Conservation (phyloP, 2,797 vertebrate genomes). For the Florisuga fusca region DNA sequence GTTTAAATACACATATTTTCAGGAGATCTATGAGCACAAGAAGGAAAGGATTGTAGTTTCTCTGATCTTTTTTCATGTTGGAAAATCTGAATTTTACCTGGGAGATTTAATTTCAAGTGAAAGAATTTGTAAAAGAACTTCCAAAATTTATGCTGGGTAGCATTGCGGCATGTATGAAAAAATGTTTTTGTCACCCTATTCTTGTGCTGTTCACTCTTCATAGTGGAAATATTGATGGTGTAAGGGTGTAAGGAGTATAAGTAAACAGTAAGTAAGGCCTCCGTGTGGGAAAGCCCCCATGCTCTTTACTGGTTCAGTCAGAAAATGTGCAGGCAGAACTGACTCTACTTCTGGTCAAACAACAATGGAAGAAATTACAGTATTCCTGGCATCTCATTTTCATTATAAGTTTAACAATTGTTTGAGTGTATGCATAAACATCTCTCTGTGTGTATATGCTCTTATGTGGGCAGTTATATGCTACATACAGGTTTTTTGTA, state of each 20-base stretch:
- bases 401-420: conserved; percentile 29
- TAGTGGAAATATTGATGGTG: conserved; percentile 62
- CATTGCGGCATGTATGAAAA: not conserved
- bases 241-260: conserved; percentile 40
- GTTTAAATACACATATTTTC: conserved; percentile 57
- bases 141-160: not conserved
- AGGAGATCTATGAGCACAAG: conserved; percentile 15
- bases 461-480: not conserved
- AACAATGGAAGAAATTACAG: not conserved
- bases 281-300: conserved; percentile 61
- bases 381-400: conserved; percentile 10
- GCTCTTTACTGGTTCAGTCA: conserved; percentile 1
- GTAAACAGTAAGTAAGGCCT: conserved; percentile 57
- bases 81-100: conserved; percentile 21
- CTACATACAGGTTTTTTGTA: conserved; percentile 49
- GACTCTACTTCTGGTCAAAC: not conserved
- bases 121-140: conserved; percentile 27
- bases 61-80: conserved; percentile 28
- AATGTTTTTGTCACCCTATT: not conserved
- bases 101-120: conserved; percentile 34
- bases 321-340: not conserved
- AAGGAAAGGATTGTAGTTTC: not conserved
- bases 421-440: not conserved
- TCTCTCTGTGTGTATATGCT: not conserved
- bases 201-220: not conserved